These are phyloP conservation scores for Albula glossodonta DNA, from an alignment of 2,113 vertebrate genomes.

Conservation along the genomic window DNA sequence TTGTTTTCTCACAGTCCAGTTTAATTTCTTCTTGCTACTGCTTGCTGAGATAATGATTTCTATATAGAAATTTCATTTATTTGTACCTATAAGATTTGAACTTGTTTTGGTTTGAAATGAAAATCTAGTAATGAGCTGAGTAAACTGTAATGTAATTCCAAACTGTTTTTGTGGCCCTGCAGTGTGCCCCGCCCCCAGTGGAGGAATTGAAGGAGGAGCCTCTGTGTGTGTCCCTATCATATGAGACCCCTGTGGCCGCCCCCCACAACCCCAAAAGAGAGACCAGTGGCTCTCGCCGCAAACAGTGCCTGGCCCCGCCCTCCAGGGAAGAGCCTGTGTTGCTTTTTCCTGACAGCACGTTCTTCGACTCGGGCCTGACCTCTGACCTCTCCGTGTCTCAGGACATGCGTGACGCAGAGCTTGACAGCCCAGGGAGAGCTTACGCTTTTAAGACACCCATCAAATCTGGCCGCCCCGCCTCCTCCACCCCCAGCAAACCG, in stretches of 20 bases:
- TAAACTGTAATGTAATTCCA: background rate
- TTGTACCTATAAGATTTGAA: background rate
- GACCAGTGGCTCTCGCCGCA: conserved; percentile 80
- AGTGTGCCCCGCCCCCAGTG: background rate
- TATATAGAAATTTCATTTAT: background rate
- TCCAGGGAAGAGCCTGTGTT: conserved; percentile 80
- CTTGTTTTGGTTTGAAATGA: background rate
- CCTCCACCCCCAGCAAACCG: conserved; percentile 86
- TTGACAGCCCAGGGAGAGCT: conserved; percentile 52
- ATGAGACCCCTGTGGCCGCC: conserved; percentile 26
- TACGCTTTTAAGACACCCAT: conserved; percentile 85
- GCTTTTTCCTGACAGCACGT: conserved; percentile 69
- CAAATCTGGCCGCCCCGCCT: conserved; percentile 74
- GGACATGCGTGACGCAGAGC: conserved; percentile 47
- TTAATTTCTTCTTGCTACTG: no score
- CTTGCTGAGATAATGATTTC: background rate
- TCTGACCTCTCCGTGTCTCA: conserved; percentile 57
- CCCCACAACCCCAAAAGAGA: conserved; percentile 46
- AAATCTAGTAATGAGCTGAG: background rate
- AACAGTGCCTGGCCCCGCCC: conserved; percentile 79
- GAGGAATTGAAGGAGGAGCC: conserved; percentile 51
- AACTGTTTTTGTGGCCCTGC: background rate
- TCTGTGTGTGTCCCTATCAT: background rate
- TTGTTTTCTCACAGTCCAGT: no score
- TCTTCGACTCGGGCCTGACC: conserved; percentile 67